Evolutionary conservation across 2,797 vertebrate genomes (phyloP).

Genomic region (Hypotaenidia philippensis): DNA sequence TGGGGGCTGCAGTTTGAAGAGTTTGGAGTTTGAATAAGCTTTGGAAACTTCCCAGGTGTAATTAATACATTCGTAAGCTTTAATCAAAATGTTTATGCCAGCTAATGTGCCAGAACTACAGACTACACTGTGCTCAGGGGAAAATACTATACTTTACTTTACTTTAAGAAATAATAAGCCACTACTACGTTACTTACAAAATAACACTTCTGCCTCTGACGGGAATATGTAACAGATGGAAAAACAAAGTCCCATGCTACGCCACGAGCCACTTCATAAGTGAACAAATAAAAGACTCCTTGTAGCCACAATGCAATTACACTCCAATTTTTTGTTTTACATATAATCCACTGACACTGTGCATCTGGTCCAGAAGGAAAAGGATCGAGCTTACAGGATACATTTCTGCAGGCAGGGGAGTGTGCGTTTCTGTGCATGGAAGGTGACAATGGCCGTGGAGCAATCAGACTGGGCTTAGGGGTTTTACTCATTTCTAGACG

Average conservation of each 20-base stretch:
- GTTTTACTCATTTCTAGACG: neutral
- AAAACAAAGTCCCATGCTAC: slow-evolving; percentile 37
- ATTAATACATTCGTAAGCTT: slow-evolving; percentile 72
- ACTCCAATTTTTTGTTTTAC: neutral
- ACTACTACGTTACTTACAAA: slow-evolving; percentile 12
- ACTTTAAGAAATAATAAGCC: slow-evolving; percentile 63
- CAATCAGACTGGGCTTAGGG: neutral
- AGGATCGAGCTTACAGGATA: neutral
- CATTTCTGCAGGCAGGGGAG: neutral
- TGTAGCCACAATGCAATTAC: neutral
- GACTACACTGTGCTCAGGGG: slow-evolving; percentile 7
- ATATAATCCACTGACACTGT: neutral
- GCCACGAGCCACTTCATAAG: neutral
- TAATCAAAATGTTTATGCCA: slow-evolving; percentile 75
- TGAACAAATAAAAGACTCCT: slow-evolving; percentile 19
- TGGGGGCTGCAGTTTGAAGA: neutral
- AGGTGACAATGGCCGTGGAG: neutral
- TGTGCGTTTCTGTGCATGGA: neutral
- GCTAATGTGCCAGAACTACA: slow-evolving; percentile 64
- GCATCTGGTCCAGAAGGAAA: neutral
- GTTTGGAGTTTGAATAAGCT: slow-evolving; percentile 37
- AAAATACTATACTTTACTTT: slow-evolving; percentile 29
- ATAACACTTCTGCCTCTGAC: slow-evolving; percentile 7
- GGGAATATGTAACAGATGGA: slow-evolving; percentile 36
- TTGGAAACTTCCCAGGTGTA: slow-evolving; percentile 72